Evolutionary conservation across 2,113 vertebrate species (phyloP), one percentile per base, ranked within the genome.

Genomic region (Polyodon spathula): DNA sequence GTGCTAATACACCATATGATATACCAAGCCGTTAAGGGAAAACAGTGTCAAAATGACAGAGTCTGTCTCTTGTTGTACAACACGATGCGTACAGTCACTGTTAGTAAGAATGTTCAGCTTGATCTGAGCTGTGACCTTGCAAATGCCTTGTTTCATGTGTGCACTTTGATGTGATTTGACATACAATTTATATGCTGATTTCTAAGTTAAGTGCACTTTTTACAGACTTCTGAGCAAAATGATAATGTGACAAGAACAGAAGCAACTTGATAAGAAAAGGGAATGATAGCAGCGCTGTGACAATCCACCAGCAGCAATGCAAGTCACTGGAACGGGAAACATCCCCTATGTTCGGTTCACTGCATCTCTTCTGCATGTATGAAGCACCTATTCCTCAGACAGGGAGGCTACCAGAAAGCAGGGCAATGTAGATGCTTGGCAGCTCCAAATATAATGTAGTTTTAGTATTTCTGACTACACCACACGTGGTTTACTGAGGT

Each of bases 1-100:
- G 43, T 85, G 77, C 63, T 69, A 73, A 65, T 76, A 60, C 52
- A 79, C 62, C 51, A 16, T 76, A 75, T 58, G 52, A 69, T 70
- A 73, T 54, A 74, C 56, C 14, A 71, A 67, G 66, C 76, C 62
- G 73, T 80, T 69, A 59, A 48, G 37, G 41, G 54, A 56, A 52
- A 63, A 66, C 52, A 9, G 48, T 58, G 38, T 72, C 62, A 62
- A 40, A 42, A 15, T 58, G 63, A 61, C 56, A 58, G 40, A 54
- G 42, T 48, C 51, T 69, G 48, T 6, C 8, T 54, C 59, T 62
- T 62, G 53, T 55, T 43, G 43, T 59, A 58, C 48, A 66, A 59
- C n/a, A n/a, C n/a, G 51, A 63, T 62, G 59, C 37, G 39, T 38
- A 15, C 58, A 55, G 63, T 60, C 60, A 59, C 46, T 15, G 10